phyloP scores from a whole-genome alignment of 2,888 invertebrate species.

The Drosophila anomelani region DNA sequence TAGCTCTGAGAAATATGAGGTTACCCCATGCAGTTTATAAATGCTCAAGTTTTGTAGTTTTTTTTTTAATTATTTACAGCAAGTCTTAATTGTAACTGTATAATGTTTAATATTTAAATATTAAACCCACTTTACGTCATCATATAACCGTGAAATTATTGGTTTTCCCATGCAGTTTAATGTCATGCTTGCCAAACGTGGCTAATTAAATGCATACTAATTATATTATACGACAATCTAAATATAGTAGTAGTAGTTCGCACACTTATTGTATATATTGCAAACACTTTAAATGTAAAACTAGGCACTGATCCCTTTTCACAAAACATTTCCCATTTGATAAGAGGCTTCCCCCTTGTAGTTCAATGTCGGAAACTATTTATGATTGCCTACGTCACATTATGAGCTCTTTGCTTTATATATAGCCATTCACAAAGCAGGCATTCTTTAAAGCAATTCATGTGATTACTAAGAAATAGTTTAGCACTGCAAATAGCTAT shows the following conservation, averaged over 20 bases:
- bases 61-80: background rate
- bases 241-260: background rate
- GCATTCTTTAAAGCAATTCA: background rate
- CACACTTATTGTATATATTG: background rate
- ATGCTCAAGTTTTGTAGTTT: background rate
- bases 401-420: background rate
- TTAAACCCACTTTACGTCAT: background rate
- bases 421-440: background rate
- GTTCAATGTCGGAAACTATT: background rate
- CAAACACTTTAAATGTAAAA: background rate
- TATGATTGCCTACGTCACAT: constrained; percentile 1
- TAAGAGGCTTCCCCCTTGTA: background rate
- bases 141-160: background rate
- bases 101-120: background rate
- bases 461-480: background rate
- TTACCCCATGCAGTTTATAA: constrained; percentile 7
- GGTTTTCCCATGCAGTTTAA: constrained; percentile 1
- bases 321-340: background rate
- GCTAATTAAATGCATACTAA: constrained; percentile 3
- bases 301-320: background rate
- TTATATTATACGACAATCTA: constrained; percentile 1
- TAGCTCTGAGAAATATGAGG: constrained; percentile 6
- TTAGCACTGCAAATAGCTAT: background rate
- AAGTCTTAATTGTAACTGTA: background rate
- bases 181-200: background rate